phyloP scores from a whole-genome alignment of 2,797 vertebrate genomes.

The Zenarchopterus dispar region DNA sequence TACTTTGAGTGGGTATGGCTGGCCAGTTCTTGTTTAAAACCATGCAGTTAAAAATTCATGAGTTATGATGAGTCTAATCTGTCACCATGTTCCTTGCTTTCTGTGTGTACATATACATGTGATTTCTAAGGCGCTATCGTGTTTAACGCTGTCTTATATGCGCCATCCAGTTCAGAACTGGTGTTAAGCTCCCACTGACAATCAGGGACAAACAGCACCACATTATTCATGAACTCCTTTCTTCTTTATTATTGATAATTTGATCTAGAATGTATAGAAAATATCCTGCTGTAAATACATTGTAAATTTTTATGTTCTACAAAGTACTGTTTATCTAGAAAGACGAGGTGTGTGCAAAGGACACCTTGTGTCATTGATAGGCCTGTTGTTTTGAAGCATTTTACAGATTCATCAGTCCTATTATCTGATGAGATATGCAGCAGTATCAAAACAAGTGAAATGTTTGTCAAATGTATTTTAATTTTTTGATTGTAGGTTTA shows the following conservation, averaged over 20 bases:
- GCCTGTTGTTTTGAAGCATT: slow-evolving; percentile 58
- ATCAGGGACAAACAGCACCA: slow-evolving; percentile 90
- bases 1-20: no score
- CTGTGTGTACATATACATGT: neutral
- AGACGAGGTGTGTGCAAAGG: slow-evolving; percentile 56
- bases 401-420: slow-evolving; percentile 27
- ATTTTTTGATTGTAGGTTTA: slow-evolving; percentile 17
- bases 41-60: slow-evolving; percentile 21
- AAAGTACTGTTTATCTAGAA: slow-evolving; percentile 58
- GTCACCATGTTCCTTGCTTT: slow-evolving; percentile 32
- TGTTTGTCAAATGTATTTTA: slow-evolving; percentile 13
- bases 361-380: slow-evolving; percentile 59
- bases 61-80: slow-evolving; percentile 15
- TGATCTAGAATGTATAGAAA: slow-evolving; percentile 87
- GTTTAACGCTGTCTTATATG: slow-evolving; percentile 44
- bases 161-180: slow-evolving; percentile 34
- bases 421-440: slow-evolving; percentile 25
- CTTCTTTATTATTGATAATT: slow-evolving; percentile 86
- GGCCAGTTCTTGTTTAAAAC: slow-evolving; percentile 1
- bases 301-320: slow-evolving; percentile 85
- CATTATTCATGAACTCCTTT: slow-evolving; percentile 71
- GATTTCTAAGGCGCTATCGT: slow-evolving; percentile 50
- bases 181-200: slow-evolving; percentile 81
- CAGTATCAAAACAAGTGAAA: slow-evolving; percentile 18
- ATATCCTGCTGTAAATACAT: slow-evolving; percentile 91